phyloP scores from a whole-genome alignment of 2,797 vertebrate genomes.

The Sternotherus odoratus region DNA sequence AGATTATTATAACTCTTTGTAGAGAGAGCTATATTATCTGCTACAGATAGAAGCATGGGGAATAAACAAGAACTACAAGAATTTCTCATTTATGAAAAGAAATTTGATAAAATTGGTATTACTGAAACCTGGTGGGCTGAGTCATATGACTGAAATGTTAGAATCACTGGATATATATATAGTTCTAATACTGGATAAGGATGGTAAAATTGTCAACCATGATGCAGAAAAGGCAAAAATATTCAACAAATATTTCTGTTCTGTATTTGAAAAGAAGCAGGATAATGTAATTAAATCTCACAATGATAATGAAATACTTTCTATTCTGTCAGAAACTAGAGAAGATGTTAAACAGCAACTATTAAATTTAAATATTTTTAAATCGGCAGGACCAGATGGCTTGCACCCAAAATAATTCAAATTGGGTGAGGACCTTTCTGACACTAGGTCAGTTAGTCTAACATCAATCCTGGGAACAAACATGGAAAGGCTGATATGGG shows the following conservation, averaged over 20 bases:
- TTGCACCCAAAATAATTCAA: not conserved
- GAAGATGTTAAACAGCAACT: not conserved
- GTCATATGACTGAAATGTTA: not conserved
- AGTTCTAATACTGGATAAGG: not conserved
- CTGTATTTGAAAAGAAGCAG: not conserved
- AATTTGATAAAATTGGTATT: not conserved
- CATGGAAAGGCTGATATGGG: not conserved
- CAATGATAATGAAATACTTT: not conserved
- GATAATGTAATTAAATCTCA: not conserved
- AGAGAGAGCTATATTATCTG: not conserved
- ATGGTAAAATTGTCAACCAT: not conserved
- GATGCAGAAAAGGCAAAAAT: not conserved
- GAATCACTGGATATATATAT: not conserved
- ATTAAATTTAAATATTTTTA: not conserved
- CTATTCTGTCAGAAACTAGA: not conserved
- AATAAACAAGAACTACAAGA: not conserved
- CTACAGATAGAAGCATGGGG: not conserved
- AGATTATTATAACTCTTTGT: not conserved
- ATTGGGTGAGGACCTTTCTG: not conserved
- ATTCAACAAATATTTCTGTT: not conserved
- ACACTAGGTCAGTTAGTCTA: not conserved
- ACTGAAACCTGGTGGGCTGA: not conserved
- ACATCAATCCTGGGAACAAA: not conserved
- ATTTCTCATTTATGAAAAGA: not conserved
- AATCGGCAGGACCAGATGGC: rapidly evolving